phyloP scores from a whole-genome alignment of 1,140 invertebrate species.

The Glomeris maerens region DNA sequence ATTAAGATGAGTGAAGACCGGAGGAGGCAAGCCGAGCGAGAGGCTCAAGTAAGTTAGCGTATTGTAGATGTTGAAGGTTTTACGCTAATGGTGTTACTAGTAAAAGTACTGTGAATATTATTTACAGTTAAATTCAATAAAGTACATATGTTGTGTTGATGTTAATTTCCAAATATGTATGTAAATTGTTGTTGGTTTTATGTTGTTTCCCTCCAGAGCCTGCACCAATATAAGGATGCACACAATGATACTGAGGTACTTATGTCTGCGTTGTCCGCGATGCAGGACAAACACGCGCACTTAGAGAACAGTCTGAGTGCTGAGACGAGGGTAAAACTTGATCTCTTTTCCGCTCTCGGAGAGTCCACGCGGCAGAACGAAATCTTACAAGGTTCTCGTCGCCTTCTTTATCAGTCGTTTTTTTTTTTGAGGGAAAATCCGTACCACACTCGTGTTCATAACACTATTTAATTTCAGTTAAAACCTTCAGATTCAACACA shows the following conservation, averaged over 20 bases:
- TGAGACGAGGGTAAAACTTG: slow-evolving; percentile 88
- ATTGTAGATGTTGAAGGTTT: slow-evolving; percentile 2
- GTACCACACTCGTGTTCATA: no score
- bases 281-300: slow-evolving; percentile 76
- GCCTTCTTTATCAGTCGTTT: no score
- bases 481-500: no score
- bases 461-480: no score
- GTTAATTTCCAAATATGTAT: not conserved
- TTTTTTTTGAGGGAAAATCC: no score
- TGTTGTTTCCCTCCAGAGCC: slow-evolving; percentile 27
- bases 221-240: slow-evolving; percentile 49
- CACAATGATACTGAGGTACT: slow-evolving; percentile 64
- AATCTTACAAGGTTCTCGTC: slow-evolving; percentile 86
- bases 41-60: slow-evolving; percentile 34
- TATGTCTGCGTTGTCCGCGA: slow-evolving; percentile 56
- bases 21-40: slow-evolving; percentile 37
- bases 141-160: no score
- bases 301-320: slow-evolving; percentile 84
- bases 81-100: no score
- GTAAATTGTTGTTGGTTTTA: no score
- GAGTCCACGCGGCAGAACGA: slow-evolving; percentile 85
- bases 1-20: slow-evolving; percentile 60
- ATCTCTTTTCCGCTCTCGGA: slow-evolving; percentile 88
- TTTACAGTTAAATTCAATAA: no score
- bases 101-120: no score